Evolutionary conservation across 64 coral and sea anemone species (phyloP), one percentile per base, ranked within the genome.

Genomic region (Orbicella faveolata): DNA sequence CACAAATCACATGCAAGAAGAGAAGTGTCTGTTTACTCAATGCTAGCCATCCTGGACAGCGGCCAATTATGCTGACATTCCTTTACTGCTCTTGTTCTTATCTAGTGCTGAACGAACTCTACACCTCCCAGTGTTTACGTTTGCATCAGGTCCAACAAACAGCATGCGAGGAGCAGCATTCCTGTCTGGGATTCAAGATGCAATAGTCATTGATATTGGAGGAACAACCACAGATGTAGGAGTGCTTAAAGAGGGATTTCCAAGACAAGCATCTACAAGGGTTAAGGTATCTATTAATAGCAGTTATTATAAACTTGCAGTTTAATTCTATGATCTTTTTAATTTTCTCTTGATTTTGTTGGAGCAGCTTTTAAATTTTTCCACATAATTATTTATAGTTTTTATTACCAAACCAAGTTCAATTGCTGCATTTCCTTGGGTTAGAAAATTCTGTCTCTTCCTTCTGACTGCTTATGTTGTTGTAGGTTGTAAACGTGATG

Each of bases 91-190:
- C 6, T 19, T 23, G 19, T 25, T 21, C 7, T 68, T 48, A 6
- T 48, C 0, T 5, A 98, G 96, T 55, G 92, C 96, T 6, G 57
- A 89, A 14, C 90, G 64, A 74, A 83, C 93, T 19, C 41, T 81
- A 19, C 30, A 83, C 36, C 92, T 98, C 37, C 96, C 96, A 20
- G 96, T 98, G 17, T 86, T 98, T 37, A 98, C 96, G 8, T 93
- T 98, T 88, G 77, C 96, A 44, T 98, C 96, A 88, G 96, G 96
- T 23, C 93, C 96, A 79, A 98, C 96, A 9, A 98, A 98, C 83
- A 95, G 93, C 52, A 98, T 98, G 96, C 75, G 96, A 62, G 96
- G 96, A 53, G 96, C 96, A 16, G 91, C 93, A 25, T 91, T 92
- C 57, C 70, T 98, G 34, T 93, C 93, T 53, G 44, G 89, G 16